Base-by-base conservation (phyloP, 2,797 vertebrate genomes). In the Lindbergichthys nudifrons region DNA sequence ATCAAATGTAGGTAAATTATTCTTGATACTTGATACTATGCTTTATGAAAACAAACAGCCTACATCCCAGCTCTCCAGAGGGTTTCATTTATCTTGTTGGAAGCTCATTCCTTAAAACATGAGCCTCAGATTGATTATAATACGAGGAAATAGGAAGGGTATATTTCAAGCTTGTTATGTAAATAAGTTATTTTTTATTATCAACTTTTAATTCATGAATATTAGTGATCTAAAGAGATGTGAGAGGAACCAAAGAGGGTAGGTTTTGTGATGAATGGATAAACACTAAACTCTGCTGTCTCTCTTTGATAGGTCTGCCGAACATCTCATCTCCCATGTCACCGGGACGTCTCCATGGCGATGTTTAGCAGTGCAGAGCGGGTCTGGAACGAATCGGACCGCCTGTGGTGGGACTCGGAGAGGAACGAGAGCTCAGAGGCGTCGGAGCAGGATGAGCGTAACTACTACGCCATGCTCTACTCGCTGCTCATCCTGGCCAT, bases 381-480 rank as follows among this genome's bases (percentile, higher is more conserved):
- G 73, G 86, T 92, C 80, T 92, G 94, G 89, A 98, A 97, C 12
- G 65, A 87, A 65, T 95, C 96, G 0, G 83, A 88, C 8, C 70
- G 50, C 30, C 4, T 88, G 23, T 78, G 87, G 30, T 95, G 92
- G 63, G 88, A 88, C 26, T 67, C 26, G 1, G 83, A 88, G 52
- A 73, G 72, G 53, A 95, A 95, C 9, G 87, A 82, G 73, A 95
- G 88, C 81, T 68, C 59, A 5, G 87, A 75, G 60, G 73, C 50
- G 0, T 39, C 72, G 0, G 77, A 10, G 75, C 59, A 59, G 70
- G 92, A 90, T 0, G 82, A 87, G 26, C 80, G 89, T 0, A 86
- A 97, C 93, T 99, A 97, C 88, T 97, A 96, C 0, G 96, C 96
- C 62, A 95, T 98, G 92, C 89, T 96, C 71, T 98, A 96, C 92